Evolutionary conservation across 2,888 invertebrate genomes (phyloP).

Genomic region (Netelia virgata): DNA sequence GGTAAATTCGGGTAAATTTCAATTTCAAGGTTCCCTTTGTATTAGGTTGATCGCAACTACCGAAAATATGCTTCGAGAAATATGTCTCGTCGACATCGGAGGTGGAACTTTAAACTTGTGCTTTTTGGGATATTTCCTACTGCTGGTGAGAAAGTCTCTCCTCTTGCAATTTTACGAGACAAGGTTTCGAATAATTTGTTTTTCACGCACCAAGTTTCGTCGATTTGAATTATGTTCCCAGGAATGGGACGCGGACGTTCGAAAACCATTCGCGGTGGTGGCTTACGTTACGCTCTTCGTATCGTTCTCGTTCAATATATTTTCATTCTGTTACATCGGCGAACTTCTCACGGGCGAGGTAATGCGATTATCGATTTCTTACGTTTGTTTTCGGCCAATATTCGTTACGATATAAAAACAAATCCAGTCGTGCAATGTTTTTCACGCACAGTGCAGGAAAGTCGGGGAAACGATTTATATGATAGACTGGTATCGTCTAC

Average conservation of each 20-base stretch:
- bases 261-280: constrained; percentile 69
- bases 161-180: constrained; percentile 11
- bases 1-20: too few relatives aligned
- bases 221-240: constrained; percentile 65
- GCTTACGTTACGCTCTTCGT: constrained; percentile 72
- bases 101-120: constrained; percentile 68
- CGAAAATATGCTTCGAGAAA: constrained; percentile 63
- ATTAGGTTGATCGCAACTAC: constrained; percentile 36
- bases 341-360: constrained; percentile 77
- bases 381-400: not conserved
- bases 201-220: not conserved
- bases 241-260: constrained; percentile 75
- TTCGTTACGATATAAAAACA: constrained; percentile 2
- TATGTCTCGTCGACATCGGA: constrained; percentile 67
- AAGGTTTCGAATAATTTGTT: not conserved
- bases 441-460: constrained; percentile 38
- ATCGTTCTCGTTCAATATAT: constrained; percentile 78
- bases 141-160: constrained; percentile 46
- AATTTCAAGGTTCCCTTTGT: not conserved
- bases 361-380: constrained; percentile 12
- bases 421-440: not conserved
- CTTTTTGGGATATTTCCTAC: constrained; percentile 67
- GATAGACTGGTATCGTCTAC: constrained; percentile 67
- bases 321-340: constrained; percentile 79
- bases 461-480: constrained; percentile 55